Conservation (phyloP, 2,888 invertebrate species). For the Apocheima hispidaria region DNA sequence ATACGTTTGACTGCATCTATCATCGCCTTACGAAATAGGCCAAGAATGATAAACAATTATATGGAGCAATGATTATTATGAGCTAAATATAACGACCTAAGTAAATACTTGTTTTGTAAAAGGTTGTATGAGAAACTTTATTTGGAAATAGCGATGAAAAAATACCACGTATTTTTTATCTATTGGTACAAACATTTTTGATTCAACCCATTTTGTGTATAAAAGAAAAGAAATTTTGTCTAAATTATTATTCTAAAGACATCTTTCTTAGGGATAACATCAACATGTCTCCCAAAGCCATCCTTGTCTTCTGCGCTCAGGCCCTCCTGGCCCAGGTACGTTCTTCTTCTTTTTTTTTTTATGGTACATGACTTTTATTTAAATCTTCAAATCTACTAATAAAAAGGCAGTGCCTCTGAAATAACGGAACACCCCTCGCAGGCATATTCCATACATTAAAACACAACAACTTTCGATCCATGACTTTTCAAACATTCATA, state of each 20-base stretch:
- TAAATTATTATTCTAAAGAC: conserved; percentile 27
- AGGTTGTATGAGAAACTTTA: neutral
- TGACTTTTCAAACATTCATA: too few species aligned
- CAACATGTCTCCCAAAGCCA: conserved; percentile 50
- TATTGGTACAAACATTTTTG: neutral
- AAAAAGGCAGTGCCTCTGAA: too few species aligned
- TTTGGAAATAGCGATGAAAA: conserved; percentile 6
- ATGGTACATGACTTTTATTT: neutral
- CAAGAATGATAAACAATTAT: neutral
- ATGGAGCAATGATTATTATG: neutral
- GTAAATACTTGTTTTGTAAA: neutral
- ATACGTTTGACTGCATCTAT: neutral
- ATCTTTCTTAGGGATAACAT: conserved; percentile 22
- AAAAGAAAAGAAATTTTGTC: conserved; percentile 14
- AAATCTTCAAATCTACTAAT: neutral
- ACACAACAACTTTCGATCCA: too few species aligned
- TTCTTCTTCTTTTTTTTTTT: neutral
- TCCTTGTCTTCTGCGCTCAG: conserved; percentile 50
- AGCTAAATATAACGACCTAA: too few species aligned
- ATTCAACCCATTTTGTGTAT: conserved; percentile 13
- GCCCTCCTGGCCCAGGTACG: conserved; percentile 51
- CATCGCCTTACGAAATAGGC: conserved; percentile 9
- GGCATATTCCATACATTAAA: too few species aligned
- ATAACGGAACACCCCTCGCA: too few species aligned
- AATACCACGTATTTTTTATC: conserved; percentile 1